Evolutionary conservation across 2,888 invertebrate genomes (phyloP).

Genomic region (Orthosia gracilis): DNA sequence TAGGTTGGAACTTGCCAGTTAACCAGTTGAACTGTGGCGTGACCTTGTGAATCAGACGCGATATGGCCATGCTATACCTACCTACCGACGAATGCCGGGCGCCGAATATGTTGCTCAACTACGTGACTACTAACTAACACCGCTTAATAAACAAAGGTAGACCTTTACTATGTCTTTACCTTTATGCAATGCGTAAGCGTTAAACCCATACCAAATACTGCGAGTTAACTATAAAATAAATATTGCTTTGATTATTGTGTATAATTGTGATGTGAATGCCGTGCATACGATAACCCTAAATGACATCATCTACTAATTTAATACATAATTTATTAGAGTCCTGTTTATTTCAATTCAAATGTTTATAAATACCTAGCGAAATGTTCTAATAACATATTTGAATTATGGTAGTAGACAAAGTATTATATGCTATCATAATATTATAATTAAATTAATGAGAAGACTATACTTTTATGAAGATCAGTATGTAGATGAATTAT

Average conservation of each 20-base stretch:
- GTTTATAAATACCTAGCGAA: conserved; percentile 22
- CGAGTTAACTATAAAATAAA: conserved; percentile 12
- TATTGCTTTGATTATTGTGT: conserved; percentile 15
- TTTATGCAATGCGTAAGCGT: conserved; percentile 25
- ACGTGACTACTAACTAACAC: conserved; percentile 53
- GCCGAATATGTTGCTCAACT: conserved; percentile 75
- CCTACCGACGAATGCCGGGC: conserved; percentile 64
- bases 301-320: conserved; percentile 69
- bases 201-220: conserved; percentile 31
- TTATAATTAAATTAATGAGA: conserved; percentile 16
- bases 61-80: conserved; percentile 80
- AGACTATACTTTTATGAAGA: conserved; percentile 24
- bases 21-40: conserved; percentile 83
- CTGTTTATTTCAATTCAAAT: conserved; percentile 45
- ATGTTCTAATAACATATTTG: conserved; percentile 16
- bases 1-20: conserved; percentile 80
- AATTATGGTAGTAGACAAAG: conserved; percentile 26
- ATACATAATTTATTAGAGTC: conserved; percentile 34
- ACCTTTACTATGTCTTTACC: conserved; percentile 40
- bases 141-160: conserved; percentile 45
- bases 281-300: conserved; percentile 67
- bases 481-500: conserved; percentile 37
- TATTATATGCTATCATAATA: conserved; percentile 8
- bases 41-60: conserved; percentile 89
- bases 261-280: conserved; percentile 29